Percentiles rank a stretch among this genome's conserved stretches.
Evolutionary conservation across 2,888 invertebrate species (phyloP).

Genomic region (Xanthia icteritia): DNA sequence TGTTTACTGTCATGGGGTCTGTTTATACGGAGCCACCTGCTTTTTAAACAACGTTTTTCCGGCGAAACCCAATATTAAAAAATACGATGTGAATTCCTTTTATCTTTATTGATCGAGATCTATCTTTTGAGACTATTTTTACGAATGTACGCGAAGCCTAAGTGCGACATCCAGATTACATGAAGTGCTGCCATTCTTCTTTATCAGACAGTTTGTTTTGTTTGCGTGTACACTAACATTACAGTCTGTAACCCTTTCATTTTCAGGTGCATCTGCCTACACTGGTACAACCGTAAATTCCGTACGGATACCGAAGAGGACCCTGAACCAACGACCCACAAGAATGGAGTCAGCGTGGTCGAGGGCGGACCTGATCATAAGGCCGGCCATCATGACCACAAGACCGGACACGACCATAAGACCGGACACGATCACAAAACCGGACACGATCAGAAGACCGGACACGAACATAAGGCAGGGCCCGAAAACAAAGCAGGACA

Average conservation of each 20-base stretch:
- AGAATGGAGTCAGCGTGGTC: constrained; percentile 87
- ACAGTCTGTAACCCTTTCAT: not conserved
- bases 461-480: constrained; percentile 44
- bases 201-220: not conserved
- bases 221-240: not conserved
- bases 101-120: no score
- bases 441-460: constrained; percentile 54
- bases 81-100: no score
- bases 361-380: constrained; percentile 77
- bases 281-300: constrained; percentile 90
- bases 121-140: no score
- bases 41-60: no score
- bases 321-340: constrained; percentile 84
- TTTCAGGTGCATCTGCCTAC: constrained; percentile 92
- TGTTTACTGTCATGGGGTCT: no score
- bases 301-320: constrained; percentile 85
- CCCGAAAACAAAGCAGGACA: constrained; percentile 42
- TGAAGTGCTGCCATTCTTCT: no score
- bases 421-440: constrained; percentile 65
- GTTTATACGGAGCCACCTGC: no score
- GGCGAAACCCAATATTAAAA: no score
- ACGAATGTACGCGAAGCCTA: no score
- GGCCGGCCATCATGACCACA: constrained; percentile 67
- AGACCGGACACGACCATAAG: constrained; percentile 62
- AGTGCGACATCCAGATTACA: no score